Evolutionary conservation across 2,888 invertebrate species (phyloP), one percentile per base, ranked within the genome.

Genomic region (Nemurella pictetii): DNA sequence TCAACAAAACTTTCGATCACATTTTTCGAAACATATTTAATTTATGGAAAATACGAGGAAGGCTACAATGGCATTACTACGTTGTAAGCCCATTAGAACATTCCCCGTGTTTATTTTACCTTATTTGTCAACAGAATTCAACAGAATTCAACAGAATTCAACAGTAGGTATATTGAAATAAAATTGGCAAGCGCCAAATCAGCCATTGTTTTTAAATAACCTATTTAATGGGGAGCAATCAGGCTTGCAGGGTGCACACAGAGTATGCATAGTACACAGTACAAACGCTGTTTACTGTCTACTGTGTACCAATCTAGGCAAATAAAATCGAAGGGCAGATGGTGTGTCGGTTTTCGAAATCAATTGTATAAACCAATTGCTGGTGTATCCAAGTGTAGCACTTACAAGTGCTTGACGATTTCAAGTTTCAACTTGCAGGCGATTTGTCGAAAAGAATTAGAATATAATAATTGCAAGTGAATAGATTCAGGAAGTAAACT

Each of bases 181-280:
- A 28, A 81, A 82, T 55, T 72, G 82, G 55, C 27, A 12, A 82
- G 29, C 72, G 72, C 26, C 29, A 72, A 82, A 82, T 72, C 82
- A 72, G 29, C 27, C 82, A 72, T 72, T 81, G 80, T 81, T 81
- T 81, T 35, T 12, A 36, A 35, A 81, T 81, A 81, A 81, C 80
- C 80, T 35, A 35, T 81, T 81, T 81, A n/a, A 35, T 26, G 26
- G 26, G 26, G 80, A 81, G 26, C 35, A 35, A 30, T 7, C 36
- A 26, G 36, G 15, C 5, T 55, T 20, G 12, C 4, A 35, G 9
- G 9, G 80, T n/a, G 26, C 26, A 35, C 20, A n/a, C 26, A 5
- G 36, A 0, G 25, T 36, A 20, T 3, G 32, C 35, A 81, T 27
- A 27, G 25, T 12, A 36, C 7, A 7, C 7, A 15, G 55, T 15